These are phyloP conservation scores for Nesidiocoris tenuis DNA, from an alignment of 2,888 invertebrate species.

Conservation along the genomic window DNA sequence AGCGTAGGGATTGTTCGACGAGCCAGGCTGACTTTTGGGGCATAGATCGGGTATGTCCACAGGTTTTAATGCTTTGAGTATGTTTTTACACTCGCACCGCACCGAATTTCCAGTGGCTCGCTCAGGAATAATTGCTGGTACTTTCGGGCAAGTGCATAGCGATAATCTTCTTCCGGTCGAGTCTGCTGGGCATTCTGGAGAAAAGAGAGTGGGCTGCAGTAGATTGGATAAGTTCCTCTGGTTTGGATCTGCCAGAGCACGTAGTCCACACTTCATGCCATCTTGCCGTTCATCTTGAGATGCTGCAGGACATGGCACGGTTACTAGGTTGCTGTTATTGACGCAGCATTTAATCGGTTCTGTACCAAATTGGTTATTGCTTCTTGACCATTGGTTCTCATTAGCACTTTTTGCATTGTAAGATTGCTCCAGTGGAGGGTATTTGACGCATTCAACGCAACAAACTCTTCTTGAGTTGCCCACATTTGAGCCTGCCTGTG, in stretches of 20 bases:
- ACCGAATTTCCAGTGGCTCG: background rate
- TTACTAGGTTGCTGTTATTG: background rate
- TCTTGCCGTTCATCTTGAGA: background rate
- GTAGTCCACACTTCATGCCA: constrained; percentile 5
- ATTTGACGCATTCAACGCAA: background rate
- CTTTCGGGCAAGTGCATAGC: constrained; percentile 13
- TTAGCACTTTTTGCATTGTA: constrained; percentile 6
- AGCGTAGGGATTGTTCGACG: background rate
- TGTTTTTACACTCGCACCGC: constrained; percentile 22
- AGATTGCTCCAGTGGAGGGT: constrained; percentile 19
- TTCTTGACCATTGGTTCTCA: background rate
- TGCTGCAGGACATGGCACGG: background rate
- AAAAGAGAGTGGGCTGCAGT: background rate
- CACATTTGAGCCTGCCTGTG: background rate
- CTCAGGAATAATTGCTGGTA: background rate
- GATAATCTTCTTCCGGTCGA: background rate
- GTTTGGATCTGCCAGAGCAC: constrained; percentile 11
- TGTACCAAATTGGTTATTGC: background rate
- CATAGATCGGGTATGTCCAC: background rate
- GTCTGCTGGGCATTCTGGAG: constrained; percentile 32
- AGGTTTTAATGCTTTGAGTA: constrained; percentile 18
- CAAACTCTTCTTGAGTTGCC: background rate
- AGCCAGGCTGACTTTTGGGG: background rate
- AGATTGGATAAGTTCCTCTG: constrained; percentile 21
- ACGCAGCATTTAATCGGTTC: background rate